Evolutionary conservation across 92 coral and sea anemone species (phyloP), one percentile per base, ranked within the genome.

Genomic region (Actinernus sp.): DNA sequence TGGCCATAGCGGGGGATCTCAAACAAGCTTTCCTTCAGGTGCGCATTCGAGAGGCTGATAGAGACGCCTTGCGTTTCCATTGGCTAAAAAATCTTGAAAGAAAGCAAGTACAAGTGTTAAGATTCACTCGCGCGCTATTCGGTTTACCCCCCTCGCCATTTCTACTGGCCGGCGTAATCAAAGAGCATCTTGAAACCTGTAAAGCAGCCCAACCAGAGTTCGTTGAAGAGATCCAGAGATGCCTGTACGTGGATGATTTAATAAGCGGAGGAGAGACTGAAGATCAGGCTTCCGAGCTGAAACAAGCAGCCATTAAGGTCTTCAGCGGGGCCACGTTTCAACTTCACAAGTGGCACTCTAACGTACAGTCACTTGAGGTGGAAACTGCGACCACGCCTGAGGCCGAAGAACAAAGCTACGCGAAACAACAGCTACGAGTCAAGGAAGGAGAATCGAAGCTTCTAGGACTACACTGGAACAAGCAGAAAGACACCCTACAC

Each of bases 271-370:
- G 63, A 17, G 54, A 33, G 20, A 79, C 66, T 1, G 68, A 50
- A 16, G 39, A 26, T 0, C 58, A 71, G 26, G 75, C 47, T 23
- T 2, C 18, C 26, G 47, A 47, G 40, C 37, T 46, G 32, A 68
- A 68, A 36, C 37, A 71, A 36, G 47, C 61, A 31, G 63, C 58
- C 53, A 62, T 56, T 22, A 46, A 41, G 57, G 44, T 79, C 31
- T 62, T 72, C 31, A 44, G 69, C 11, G 61, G 27, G 49, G 75
- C 34, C 25, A 55, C 44, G n/a, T 81, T 63, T 31, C 40, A 40
- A 28, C 55, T 69, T 28, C 90, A 83, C 34, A 83, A 83, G 46
- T 83, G 90, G 79, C 74, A 76, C 55, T 76, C 69, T 18, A 83
- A 76, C 55, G 78, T 26, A 11, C 25, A 44, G 48, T 29, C 18